phyloP scores from a whole-genome alignment of 1,140 invertebrate species.

The Chelonus insularis region DNA sequence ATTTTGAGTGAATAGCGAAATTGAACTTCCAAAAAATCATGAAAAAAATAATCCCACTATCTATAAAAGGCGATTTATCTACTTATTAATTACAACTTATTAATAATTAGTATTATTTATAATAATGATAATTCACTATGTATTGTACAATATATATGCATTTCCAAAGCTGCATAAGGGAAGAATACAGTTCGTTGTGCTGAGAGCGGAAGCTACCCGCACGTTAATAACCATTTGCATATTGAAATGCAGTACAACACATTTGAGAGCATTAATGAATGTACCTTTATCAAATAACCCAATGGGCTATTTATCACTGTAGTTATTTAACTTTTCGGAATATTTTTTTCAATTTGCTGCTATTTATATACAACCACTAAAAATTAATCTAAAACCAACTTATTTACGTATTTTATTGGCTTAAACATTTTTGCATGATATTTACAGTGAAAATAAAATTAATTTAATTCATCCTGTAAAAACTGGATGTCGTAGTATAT shows the following conservation, averaged over 20 bases:
- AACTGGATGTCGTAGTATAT: neutral
- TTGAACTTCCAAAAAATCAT: no score
- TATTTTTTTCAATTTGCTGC: no score
- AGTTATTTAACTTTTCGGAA: no score
- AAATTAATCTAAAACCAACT: no score
- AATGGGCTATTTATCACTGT: slow-evolving; percentile 4
- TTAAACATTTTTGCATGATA: no score
- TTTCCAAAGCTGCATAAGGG: slow-evolving; percentile 15
- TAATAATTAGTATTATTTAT: no score
- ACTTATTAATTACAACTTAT: neutral
- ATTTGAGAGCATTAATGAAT: slow-evolving; percentile 37
- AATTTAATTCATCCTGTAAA: slow-evolving; percentile 10
- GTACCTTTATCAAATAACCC: neutral
- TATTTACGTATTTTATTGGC: no score
- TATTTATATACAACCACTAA: no score
- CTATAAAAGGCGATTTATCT: neutral
- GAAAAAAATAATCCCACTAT: neutral
- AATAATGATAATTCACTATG: no score
- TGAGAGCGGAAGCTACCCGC: slow-evolving; percentile 32
- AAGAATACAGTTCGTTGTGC: slow-evolving; percentile 34
- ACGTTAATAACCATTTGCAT: slow-evolving; percentile 27
- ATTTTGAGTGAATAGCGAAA: slow-evolving; percentile 16
- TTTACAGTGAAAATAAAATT: slow-evolving; percentile 39
- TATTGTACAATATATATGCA: neutral
- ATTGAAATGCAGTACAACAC: slow-evolving; percentile 32